Evolutionary conservation across 2,888 invertebrate genomes (phyloP).

Genomic region (Leptopilina drosophilae): DNA sequence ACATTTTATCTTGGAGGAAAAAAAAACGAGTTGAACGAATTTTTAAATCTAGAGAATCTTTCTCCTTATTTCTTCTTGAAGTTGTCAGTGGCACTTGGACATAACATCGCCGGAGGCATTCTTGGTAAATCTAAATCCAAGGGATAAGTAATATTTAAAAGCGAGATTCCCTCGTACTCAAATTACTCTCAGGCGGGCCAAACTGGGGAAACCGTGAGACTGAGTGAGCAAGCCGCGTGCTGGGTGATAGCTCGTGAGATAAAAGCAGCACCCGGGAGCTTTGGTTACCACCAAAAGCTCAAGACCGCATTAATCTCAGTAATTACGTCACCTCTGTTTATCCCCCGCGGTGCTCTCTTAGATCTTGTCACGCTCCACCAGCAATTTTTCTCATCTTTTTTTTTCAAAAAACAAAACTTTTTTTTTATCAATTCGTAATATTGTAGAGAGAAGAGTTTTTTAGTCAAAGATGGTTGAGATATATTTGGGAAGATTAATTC

Average conservation of each 20-base stretch:
- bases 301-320: constrained; percentile 72
- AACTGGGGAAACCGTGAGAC: constrained; percentile 47
- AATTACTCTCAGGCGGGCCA: constrained; percentile 69
- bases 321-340: constrained; percentile 73
- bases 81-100: constrained; percentile 53
- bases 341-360: constrained; percentile 56
- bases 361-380: not conserved
- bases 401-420: not conserved
- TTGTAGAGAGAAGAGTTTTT: too few species aligned
- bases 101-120: constrained; percentile 59
- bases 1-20: too few species aligned
- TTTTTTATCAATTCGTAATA: not conserved
- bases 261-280: constrained; percentile 57
- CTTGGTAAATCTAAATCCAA: constrained; percentile 62
- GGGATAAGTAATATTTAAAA: constrained; percentile 73
- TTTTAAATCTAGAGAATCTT: not conserved
- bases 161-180: constrained; percentile 63
- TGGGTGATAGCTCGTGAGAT: constrained; percentile 67
- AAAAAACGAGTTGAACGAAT: not conserved
- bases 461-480: too few species aligned
- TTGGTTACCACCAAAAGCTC: constrained; percentile 63
- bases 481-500: constrained; percentile 13
- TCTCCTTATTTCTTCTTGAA: not conserved
- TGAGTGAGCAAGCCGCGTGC: constrained; percentile 50
- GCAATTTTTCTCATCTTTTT: not conserved